Base-by-base conservation (phyloP, 2,113 vertebrate species). In the Cryptotis parvus region DNA sequence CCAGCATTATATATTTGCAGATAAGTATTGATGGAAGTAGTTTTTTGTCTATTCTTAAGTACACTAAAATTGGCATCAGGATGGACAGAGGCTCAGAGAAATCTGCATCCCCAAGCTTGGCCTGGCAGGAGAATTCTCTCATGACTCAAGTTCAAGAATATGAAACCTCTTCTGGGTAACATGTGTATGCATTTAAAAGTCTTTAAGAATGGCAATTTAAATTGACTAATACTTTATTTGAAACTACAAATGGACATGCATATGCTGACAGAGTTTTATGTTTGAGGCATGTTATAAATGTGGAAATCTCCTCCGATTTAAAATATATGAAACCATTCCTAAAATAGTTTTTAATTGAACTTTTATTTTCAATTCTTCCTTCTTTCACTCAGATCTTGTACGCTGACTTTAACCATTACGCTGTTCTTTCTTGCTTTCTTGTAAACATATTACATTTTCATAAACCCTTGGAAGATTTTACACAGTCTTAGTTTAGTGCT, bases 281-380 rank as follows among this genome's bases (percentile, higher is more conserved):
- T 12, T 20, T 20, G 27, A 35, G 9, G 3, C 14, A 43, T 90
- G 63, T 82, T 77, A 74, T 70, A 4, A 52, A 79, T 39, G 68
- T 92, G n/a, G 0, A 85, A 79, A 87, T 76, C 3, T 20, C 5
- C n/a, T 70, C 74, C 20, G 81, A 65, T 90, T 91, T 45, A 93
- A 72, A 66, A 87, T 4, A 10, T 87, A 73, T 83, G 92, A 58
- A 58, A 75, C 3, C 4, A 35, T 81, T 65, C 41, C 26, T 35
- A 84, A 85, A 88, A 68, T 68, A n/a, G 3, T 33, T 3, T 3
- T 2, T n/a, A 68, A 35, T 45, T 31, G 72, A 52, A 66, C 6
- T 14, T n/a, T n/a, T 49, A 37, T 2, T 24, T 90, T 55, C 26
- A 74, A 78, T 3, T 63, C 20, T 70, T 58, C 39, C 1, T 55